These are phyloP conservation scores for Gobius niger DNA, from an alignment of 2,113 vertebrate genomes.

Conservation along the genomic window DNA sequence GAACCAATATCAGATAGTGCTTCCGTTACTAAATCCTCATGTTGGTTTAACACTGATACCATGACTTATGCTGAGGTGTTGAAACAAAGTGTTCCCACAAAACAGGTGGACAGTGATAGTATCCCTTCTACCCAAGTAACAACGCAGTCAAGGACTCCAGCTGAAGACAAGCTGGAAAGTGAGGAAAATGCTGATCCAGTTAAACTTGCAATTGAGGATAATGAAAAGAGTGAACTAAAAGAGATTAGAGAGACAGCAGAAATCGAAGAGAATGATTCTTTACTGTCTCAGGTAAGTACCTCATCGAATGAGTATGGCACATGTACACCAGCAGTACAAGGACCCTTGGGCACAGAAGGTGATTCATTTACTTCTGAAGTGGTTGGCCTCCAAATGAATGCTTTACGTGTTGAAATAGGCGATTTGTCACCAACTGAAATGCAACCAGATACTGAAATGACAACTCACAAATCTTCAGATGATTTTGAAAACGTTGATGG, in stretches of 20 bases:
- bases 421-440: not conserved
- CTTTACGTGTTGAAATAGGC: not conserved
- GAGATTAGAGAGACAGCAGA: not conserved
- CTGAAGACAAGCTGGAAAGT: not conserved
- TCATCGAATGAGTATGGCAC: not conserved
- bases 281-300: not conserved
- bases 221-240: not conserved
- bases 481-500: not conserved
- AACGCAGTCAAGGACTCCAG: not conserved
- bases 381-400: not conserved
- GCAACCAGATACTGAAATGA: not conserved
- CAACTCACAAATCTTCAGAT: not conserved
- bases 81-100: not conserved
- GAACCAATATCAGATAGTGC: not conserved
- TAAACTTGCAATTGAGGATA: not conserved
- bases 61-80: slow-evolving; percentile 3
- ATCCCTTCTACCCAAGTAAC: not conserved
- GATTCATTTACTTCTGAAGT: not conserved
- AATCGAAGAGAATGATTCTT: not conserved
- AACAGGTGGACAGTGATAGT: not conserved
- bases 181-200: not conserved
- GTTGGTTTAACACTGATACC: not conserved
- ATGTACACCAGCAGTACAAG: not conserved
- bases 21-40: not conserved
- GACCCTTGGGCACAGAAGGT: not conserved